These are phyloP conservation scores for Cryptocephalus primarius DNA, from an alignment of 2,888 invertebrate genomes.

Conservation along the genomic window DNA sequence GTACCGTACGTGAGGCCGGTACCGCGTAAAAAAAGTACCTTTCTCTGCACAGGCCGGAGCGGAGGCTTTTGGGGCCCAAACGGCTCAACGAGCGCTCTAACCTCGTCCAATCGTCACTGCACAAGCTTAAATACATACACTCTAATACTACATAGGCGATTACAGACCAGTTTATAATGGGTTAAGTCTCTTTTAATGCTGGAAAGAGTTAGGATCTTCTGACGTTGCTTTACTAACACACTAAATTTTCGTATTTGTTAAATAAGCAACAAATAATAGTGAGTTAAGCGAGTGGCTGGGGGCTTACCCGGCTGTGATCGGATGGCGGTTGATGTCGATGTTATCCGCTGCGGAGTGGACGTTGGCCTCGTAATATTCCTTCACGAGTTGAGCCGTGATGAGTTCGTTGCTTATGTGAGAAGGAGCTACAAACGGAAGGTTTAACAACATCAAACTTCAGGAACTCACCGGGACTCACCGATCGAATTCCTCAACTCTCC, in stretches of 20 bases:
- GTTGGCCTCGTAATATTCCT: slow-evolving; percentile 30
- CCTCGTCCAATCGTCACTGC: slow-evolving; percentile 36
- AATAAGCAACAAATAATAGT: no score
- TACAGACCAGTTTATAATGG: no score
- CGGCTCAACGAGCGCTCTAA: slow-evolving; percentile 37
- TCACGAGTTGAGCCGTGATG: slow-evolving; percentile 30
- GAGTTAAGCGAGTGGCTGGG: no score
- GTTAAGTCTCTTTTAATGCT: no score
- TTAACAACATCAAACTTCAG: no score
- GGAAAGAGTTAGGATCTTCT: no score
- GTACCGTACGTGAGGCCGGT: slow-evolving; percentile 20
- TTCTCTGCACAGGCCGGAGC: slow-evolving; percentile 43
- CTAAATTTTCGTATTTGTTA: no score
- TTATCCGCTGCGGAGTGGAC: slow-evolving; percentile 41
- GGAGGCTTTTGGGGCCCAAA: slow-evolving; percentile 36
- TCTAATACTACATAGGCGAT: slow-evolving; percentile 15
- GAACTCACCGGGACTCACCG: slow-evolving; percentile 22
- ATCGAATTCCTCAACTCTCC: slow-evolving; percentile 35
- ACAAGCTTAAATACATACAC: slow-evolving; percentile 32
- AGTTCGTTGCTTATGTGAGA: slow-evolving; percentile 34
- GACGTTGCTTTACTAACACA: no score
- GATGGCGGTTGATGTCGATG: slow-evolving; percentile 50
- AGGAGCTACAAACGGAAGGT: slow-evolving; percentile 23
- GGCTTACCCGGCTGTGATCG: slow-evolving; percentile 53
- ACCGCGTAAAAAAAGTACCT: slow-evolving; percentile 35